These are phyloP conservation scores for Actinemys pallida DNA, from an alignment of 2,113 vertebrate species.

Conservation along the genomic window DNA sequence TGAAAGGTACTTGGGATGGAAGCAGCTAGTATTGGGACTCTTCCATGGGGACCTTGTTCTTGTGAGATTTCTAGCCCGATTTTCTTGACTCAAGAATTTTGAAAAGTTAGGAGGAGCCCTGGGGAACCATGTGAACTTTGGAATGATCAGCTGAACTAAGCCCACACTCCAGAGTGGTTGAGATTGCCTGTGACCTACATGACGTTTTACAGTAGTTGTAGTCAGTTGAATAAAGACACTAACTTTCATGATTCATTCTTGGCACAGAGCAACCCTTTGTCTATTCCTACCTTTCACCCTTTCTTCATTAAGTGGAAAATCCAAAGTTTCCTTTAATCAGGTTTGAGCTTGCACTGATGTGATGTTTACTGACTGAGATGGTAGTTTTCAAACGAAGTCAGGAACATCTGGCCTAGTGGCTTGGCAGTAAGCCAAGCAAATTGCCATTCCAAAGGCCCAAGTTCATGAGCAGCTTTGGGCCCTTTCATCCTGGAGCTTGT, in stretches of 20 bases:
- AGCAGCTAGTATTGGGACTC: background rate
- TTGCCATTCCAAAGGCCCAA: slow-evolving; percentile 42
- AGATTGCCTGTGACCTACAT: fast-evolving
- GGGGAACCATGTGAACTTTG: background rate
- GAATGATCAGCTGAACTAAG: background rate
- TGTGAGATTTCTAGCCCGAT: background rate
- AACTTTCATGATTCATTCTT: slow-evolving; percentile 44
- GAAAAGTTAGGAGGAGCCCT: slow-evolving; percentile 12
- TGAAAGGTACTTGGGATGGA: background rate
- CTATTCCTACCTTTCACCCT: slow-evolving; percentile 50
- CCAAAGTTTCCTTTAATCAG: slow-evolving; percentile 64
- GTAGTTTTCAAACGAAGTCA: slow-evolving; percentile 46
- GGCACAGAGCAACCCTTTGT: slow-evolving; percentile 35
- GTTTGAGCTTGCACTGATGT: slow-evolving; percentile 65
- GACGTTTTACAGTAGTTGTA: slow-evolving; percentile 39
- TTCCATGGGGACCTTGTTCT: background rate
- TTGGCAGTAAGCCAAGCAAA: slow-evolving; percentile 62
- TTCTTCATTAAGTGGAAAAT: slow-evolving; percentile 60
- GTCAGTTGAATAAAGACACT: slow-evolving; percentile 42
- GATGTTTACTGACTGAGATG: slow-evolving; percentile 51
- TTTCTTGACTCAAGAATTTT: slow-evolving; percentile 9
- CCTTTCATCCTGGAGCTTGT: background rate
- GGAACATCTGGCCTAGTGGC: slow-evolving; percentile 55
- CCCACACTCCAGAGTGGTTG: background rate
- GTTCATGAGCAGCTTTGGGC: background rate